Evolutionary conservation across 2,113 vertebrate species (phyloP), one percentile per base, ranked within the genome.

Genomic region (Sorex fumeus): DNA sequence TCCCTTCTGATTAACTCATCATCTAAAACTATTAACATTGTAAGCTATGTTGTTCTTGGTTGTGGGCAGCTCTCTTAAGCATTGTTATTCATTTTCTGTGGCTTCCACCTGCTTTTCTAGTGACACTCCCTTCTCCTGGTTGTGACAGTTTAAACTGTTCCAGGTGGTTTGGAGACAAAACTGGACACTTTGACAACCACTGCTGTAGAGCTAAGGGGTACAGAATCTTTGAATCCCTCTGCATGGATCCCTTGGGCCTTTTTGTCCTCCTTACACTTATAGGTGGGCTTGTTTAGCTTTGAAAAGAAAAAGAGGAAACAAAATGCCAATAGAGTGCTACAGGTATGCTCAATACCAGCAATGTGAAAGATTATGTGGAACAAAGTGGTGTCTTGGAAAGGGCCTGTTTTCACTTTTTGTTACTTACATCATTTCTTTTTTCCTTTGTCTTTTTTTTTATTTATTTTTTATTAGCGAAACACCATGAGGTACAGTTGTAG

Each of bases 1-100:
- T 93, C 45, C 60, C 81, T 88, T 95, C 77, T 84, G 72, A 81
- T 80, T 90, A 67, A 78, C 90, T 91, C 19, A 30, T 62, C 95
- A 47, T 86, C 80, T 92, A 57, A 43, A 84, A 32, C 27, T 71
- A 8, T 88, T 93, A 36, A 2, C 30, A 57, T 85, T 79, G 93
- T 18, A 34, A 25, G 10, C 16, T 91, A 15, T 19, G 27, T 66
- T 8, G 45, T 81, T 84, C 32, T 91, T 62, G 47, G 28, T 62
- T 90, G 4, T 19, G 18, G 18, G n/a, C 47, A 30, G 7, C 47
- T 87, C 2, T 81, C 18, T 66, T 84, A 21, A 50, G 13, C 43
- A 18, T 18, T 90, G 3, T 84, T 77, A 69, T 50, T 60, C 64
- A 75, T 23, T 8, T 9, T 74, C 27, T 47, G 30, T 87, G 70